These are phyloP conservation scores for Galeopsomyia nigrocyanea DNA, from an alignment of 2,888 invertebrate species.

Conservation along the genomic window DNA sequence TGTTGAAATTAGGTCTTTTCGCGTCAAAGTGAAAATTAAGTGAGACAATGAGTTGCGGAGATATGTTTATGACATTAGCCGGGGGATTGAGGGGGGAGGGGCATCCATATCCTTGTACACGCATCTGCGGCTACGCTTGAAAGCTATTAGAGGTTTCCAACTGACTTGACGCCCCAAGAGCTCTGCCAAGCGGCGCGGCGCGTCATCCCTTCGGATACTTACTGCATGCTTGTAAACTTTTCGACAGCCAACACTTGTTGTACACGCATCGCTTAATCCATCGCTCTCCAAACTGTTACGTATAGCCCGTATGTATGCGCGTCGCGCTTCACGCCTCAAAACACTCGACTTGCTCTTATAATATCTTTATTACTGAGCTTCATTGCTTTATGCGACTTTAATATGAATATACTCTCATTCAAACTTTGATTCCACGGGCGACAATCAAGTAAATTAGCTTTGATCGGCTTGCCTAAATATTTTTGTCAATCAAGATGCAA, in stretches of 20 bases:
- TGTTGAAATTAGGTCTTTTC: too few species aligned
- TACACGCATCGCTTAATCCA: constrained; percentile 20
- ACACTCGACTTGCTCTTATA: background rate
- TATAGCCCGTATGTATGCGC: background rate
- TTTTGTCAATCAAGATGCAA: too few species aligned
- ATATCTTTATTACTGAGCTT: too few species aligned
- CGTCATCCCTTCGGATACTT: constrained; percentile 63
- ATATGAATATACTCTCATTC: too few species aligned
- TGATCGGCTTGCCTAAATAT: too few species aligned
- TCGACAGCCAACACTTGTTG: constrained; percentile 52
- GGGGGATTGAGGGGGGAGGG: too few species aligned
- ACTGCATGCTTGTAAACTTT: constrained; percentile 60
- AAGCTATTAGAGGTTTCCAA: constrained; percentile 68
- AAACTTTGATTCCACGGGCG: too few species aligned
- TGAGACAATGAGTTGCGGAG: constrained; percentile 12
- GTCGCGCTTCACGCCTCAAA: background rate
- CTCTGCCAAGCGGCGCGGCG: constrained; percentile 56
- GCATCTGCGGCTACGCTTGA: constrained; percentile 41
- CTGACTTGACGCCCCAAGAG: constrained; percentile 63
- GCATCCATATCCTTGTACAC: constrained; percentile 6
- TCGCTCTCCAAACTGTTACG: background rate
- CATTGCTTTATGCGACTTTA: too few species aligned
- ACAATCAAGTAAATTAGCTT: too few species aligned
- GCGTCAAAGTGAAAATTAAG: background rate
- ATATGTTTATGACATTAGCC: constrained; percentile 11